A percentile compares a stretch with the other conserved stretches of the same genome.
These are phyloP conservation scores for Minunthozetes semirufus DNA, from an alignment of 2,888 invertebrate species.

Conservation along the genomic window DNA sequence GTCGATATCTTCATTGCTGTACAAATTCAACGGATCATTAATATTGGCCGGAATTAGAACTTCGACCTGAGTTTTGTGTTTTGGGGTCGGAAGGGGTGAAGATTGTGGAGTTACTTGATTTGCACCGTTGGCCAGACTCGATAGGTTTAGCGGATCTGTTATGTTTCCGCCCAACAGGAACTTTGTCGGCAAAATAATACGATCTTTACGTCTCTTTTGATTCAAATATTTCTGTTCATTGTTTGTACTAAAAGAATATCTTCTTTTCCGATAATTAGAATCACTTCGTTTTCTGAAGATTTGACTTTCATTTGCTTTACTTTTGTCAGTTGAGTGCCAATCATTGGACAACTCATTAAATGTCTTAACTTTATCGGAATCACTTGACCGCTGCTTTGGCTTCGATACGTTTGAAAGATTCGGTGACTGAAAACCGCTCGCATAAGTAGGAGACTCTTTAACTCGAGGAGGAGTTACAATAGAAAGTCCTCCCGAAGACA, in stretches of 20 bases:
- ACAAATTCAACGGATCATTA: conserved; percentile 78
- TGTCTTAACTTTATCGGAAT: not conserved
- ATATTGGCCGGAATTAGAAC: conserved; percentile 88
- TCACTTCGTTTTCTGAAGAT: not conserved
- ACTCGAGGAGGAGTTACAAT: not conserved
- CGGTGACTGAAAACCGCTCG: not conserved
- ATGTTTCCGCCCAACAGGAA: conserved; percentile 91
- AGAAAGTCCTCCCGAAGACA: not conserved
- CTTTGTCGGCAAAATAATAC: conserved; percentile 75
- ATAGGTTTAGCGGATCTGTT: conserved; percentile 86
- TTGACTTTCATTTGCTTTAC: not conserved
- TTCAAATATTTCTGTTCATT: conserved; percentile 49
- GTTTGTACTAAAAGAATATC: not conserved
- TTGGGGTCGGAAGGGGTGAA: conserved; percentile 80
- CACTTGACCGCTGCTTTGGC: not conserved
- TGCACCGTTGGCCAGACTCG: conserved; percentile 62
- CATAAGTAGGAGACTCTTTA: not conserved
- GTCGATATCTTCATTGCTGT: conserved; percentile 45
- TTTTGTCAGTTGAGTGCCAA: not conserved
- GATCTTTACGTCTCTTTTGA: conserved; percentile 59
- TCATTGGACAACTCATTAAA: not conserved
- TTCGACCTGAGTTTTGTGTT: conserved; percentile 60
- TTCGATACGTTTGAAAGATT: not conserved
- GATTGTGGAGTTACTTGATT: conserved; percentile 73
- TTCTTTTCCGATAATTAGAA: not conserved